phyloP scores from a whole-genome alignment of 2,113 vertebrate genomes.

The Morone chrysops region DNA sequence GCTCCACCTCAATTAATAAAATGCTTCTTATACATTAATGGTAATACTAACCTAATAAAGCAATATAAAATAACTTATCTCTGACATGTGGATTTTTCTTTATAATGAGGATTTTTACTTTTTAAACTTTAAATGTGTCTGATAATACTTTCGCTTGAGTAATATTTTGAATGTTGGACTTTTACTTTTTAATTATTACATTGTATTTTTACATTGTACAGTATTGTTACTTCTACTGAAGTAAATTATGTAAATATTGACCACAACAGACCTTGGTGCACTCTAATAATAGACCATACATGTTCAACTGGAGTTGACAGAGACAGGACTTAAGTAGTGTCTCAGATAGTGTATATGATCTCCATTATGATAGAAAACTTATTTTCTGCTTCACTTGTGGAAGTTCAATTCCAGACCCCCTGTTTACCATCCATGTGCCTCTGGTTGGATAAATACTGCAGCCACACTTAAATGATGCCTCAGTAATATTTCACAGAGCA shows the following conservation, averaged over 20 bases:
- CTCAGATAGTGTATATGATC: neutral
- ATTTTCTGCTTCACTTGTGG: neutral
- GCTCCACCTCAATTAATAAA: neutral
- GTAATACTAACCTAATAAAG: neutral
- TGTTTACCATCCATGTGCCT: neutral
- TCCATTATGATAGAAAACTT: neutral
- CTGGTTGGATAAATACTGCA: neutral
- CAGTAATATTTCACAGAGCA: neutral
- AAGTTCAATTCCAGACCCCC: neutral
- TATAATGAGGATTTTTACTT: neutral
- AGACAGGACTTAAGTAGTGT: neutral
- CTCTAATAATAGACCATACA: neutral
- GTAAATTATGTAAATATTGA: too few relatives aligned
- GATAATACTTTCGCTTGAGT: neutral
- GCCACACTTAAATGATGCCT: too few relatives aligned
- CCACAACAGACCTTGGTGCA: too few relatives aligned
- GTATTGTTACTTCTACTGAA: too few relatives aligned
- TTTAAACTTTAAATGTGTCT: neutral
- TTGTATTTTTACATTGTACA: neutral
- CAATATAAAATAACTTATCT: neutral
- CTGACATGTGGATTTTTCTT: neutral
- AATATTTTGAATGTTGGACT: neutral
- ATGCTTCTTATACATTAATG: neutral
- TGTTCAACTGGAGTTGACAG: neutral
- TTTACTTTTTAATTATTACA: neutral